phyloP scores from a whole-genome alignment of 2,888 invertebrate genomes.

The Acholoe squamosa region DNA sequence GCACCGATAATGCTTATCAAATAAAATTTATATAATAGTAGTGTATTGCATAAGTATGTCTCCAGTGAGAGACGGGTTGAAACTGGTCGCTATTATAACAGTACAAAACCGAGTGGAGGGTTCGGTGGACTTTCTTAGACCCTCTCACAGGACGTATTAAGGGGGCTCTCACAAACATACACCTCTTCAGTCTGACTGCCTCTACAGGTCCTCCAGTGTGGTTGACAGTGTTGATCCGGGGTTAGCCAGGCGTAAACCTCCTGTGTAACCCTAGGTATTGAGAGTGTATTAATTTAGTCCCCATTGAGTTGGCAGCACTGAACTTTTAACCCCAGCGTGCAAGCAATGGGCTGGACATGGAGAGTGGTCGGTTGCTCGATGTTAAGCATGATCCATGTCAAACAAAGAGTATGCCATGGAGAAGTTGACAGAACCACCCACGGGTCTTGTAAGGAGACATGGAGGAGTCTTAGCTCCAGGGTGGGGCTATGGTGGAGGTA shows the following conservation, averaged over 20 bases:
- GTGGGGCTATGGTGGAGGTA: background rate
- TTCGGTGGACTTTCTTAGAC: too few species aligned
- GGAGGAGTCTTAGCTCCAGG: background rate
- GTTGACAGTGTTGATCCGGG: too few species aligned
- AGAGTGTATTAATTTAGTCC: conserved; percentile 14
- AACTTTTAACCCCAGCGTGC: background rate
- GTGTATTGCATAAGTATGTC: too few species aligned
- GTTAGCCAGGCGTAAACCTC: background rate
- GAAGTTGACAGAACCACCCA: conserved; percentile 27
- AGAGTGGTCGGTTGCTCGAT: too few species aligned
- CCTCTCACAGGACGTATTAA: too few species aligned
- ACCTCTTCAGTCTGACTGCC: too few species aligned
- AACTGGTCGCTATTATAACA: too few species aligned
- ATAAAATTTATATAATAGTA: too few species aligned
- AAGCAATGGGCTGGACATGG: background rate
- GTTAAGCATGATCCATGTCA: conserved; percentile 18
- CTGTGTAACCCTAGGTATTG: background rate
- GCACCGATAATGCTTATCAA: background rate
- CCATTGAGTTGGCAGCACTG: background rate
- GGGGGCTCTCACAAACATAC: too few species aligned
- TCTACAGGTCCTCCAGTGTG: too few species aligned
- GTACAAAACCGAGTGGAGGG: too few species aligned
- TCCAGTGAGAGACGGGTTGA: too few species aligned
- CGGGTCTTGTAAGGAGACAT: background rate
- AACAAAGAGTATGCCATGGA: background rate